A percentile compares a stretch with the other conserved stretches of the same genome.
These are phyloP conservation scores for Protonibea diacanthus DNA, from an alignment of 2,797 vertebrate genomes.

Conservation along the genomic window DNA sequence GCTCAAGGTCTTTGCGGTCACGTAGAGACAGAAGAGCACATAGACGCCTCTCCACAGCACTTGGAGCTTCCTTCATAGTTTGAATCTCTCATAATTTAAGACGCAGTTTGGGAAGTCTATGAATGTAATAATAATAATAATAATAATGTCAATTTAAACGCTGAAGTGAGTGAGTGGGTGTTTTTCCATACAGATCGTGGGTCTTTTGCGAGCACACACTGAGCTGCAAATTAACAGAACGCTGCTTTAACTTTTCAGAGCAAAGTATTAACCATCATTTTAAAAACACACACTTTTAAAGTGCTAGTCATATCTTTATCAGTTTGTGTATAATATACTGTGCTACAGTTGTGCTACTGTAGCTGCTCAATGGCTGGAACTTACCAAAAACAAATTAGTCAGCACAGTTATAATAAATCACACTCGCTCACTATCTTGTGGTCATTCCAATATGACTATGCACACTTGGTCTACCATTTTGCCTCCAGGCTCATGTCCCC, in stretches of 20 bases:
- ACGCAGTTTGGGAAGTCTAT: slow-evolving; percentile 25
- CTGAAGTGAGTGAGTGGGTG: slow-evolving; percentile 9
- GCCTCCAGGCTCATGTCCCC: slow-evolving; percentile 33
- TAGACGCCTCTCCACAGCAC: slow-evolving; percentile 40
- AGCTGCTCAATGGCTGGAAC: neutral
- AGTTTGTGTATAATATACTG: neutral
- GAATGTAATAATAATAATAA: slow-evolving; percentile 4
- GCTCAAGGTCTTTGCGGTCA: slow-evolving; percentile 79
- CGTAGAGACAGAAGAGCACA: slow-evolving; percentile 38
- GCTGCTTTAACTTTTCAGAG: neutral
- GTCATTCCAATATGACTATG: neutral
- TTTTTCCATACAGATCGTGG: neutral
- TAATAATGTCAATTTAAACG: slow-evolving; percentile 13
- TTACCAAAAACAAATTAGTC: neutral
- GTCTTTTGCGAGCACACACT: neutral
- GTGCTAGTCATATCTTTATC: neutral
- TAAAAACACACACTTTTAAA: neutral
- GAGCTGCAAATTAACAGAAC: neutral
- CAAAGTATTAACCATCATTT: neutral
- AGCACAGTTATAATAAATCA: neutral
- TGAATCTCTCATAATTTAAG: slow-evolving; percentile 11
- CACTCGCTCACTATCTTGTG: neutral
- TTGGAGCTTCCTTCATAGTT: slow-evolving; percentile 31
- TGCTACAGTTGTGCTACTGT: neutral
- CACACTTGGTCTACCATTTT: slow-evolving; percentile 22